Conservation (phyloP, 1,140 invertebrate species). For the Eueides isabella region DNA sequence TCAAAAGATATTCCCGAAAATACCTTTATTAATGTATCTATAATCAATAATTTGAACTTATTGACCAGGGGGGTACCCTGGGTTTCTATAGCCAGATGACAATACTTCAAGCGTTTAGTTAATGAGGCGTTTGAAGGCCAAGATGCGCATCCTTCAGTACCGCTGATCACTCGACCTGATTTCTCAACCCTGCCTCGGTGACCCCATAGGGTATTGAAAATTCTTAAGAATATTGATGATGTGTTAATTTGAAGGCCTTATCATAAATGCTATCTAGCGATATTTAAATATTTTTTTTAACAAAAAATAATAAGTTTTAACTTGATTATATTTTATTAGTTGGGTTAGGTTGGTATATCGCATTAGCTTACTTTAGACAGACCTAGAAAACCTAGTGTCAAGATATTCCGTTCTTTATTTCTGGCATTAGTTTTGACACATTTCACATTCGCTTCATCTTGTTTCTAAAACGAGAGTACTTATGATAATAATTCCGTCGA, state of each 20-base stretch:
- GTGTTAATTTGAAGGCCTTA: conserved; percentile 28
- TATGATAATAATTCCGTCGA: too few species aligned
- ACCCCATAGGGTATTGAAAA: conserved; percentile 35
- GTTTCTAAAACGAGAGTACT: too few species aligned
- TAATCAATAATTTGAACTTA: conserved; percentile 8
- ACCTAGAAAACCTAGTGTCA: too few species aligned
- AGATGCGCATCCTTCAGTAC: conserved; percentile 36
- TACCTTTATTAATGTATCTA: not conserved
- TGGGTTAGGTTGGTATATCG: too few species aligned
- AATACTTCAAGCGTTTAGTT: conserved; percentile 34
- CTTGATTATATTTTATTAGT: not conserved
- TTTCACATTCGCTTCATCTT: too few species aligned
- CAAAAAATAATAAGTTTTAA: not conserved
- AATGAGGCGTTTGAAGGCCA: conserved; percentile 40
- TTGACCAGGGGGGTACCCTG: conserved; percentile 18
- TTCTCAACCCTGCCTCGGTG: conserved; percentile 31
- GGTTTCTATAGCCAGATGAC: conserved; percentile 32
- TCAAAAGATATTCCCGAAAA: not conserved
- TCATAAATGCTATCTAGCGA: conserved; percentile 15
- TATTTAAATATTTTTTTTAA: not conserved
- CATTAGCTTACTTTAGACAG: too few species aligned
- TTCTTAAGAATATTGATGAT: conserved; percentile 33
- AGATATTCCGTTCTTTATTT: too few species aligned
- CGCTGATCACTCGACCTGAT: conserved; percentile 38
- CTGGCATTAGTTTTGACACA: too few species aligned